Evolutionary conservation across 2,113 vertebrate species (phyloP).

Genomic region (Tragelaphus strepsiceros): DNA sequence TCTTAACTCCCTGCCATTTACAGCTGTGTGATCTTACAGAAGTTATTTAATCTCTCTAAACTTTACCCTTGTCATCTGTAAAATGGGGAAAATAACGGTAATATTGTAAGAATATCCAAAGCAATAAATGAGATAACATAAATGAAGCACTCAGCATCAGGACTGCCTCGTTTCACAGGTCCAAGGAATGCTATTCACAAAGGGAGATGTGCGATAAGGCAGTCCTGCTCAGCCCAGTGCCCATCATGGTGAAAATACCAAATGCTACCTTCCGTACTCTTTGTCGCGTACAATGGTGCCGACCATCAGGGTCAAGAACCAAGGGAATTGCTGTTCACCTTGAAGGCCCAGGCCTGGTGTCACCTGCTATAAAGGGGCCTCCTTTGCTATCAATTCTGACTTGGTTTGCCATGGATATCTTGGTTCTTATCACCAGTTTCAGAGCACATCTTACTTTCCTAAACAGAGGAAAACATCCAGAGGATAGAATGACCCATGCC

Average conservation of each 20-base stretch:
- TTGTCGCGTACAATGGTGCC: rapidly evolving
- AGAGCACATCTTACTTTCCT: neutral
- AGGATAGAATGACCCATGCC: neutral
- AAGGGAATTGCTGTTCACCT: neutral
- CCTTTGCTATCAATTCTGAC: neutral
- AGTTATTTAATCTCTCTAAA: neutral
- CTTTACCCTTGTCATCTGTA: neutral
- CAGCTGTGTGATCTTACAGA: neutral
- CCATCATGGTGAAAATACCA: rapidly evolving
- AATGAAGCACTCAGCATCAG: neutral
- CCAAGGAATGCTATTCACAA: neutral
- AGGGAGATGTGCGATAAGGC: neutral
- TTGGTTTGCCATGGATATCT: neutral
- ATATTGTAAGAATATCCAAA: neutral
- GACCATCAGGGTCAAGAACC: neutral
- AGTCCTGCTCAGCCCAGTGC: neutral
- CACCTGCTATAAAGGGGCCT: neutral
- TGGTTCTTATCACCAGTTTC: neutral
- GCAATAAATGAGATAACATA: neutral
- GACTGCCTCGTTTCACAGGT: neutral
- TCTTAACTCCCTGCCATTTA: neutral
- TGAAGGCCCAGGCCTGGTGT: neutral
- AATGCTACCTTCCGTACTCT: neutral
- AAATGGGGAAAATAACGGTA: neutral
- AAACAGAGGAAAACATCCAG: neutral